Evolutionary conservation across 2,888 invertebrate species (phyloP), one percentile per base, ranked within the genome.

Genomic region (Apodemia zela): DNA sequence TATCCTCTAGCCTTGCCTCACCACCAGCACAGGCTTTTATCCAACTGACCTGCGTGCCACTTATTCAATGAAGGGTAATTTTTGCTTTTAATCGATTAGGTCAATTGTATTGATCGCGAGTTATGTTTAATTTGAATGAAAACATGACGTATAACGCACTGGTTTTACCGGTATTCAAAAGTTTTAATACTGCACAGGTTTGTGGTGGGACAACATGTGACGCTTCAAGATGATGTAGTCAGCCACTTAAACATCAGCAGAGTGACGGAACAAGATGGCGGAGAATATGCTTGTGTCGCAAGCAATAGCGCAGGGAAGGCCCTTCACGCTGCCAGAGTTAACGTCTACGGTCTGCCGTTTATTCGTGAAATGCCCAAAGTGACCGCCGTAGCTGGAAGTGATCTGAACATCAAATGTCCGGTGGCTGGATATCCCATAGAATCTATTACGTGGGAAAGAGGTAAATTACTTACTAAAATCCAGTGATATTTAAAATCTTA

Each of bases 191-290:
- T 15, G 15, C n/a, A 57, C 77, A 96, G 97, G 77, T 97, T 97
- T 85, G 94, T 97, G 76, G 97, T 97, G 65, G 97, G 97, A 42
- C 97, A 97, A 84, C 97, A 97, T 88, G 97, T 97, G 70, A 97
- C 97, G 21, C 94, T 97, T 57, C 97, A 97, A 88, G 97, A 97
- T 79, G 97, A 97, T 85, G 97, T 98, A 68, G 97, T 98, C 83
- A 97, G 97, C 79, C 97, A 97, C 90, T 96, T 98, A 70, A 98
- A 98, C 92, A 95, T 98, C 77, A 96, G 96, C 75, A 94, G 95
- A 69, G 95, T 97, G 68, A 95, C 96, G 75, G 96, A 96, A 72
- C 97, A 97, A 92, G 98, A 97, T 85, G 97, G 97, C 66, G 97
- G 97, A 33, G 96, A 97, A 77, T 98, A 97, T 81, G 94, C 96